Conservation (phyloP, 2,797 vertebrate genomes). For the Holocentrus rufus region DNA sequence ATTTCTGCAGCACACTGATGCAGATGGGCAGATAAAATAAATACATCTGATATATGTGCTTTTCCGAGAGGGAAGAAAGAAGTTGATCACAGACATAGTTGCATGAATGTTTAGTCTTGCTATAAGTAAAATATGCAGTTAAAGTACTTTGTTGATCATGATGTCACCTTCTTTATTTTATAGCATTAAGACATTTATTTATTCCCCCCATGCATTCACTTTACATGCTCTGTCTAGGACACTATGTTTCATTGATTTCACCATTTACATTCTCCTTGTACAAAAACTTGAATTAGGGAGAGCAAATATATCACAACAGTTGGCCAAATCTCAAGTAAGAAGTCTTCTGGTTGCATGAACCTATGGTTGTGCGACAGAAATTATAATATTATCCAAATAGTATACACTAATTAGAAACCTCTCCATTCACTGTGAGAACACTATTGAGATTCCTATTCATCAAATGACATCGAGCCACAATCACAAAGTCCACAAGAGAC, state of each 20-base stretch:
- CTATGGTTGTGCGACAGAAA: neutral
- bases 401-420: neutral
- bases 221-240: no score
- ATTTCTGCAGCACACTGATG: neutral
- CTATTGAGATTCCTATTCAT: constrained; percentile 29
- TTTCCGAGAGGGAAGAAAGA: neutral
- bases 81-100: neutral
- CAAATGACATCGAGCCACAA: constrained; percentile 53
- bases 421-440: neutral
- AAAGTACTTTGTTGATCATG: neutral
- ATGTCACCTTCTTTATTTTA: neutral
- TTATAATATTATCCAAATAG: neutral
- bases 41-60: neutral
- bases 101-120: neutral
- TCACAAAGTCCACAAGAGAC: constrained; percentile 73
- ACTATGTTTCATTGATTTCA: no score
- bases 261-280: no score
- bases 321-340: no score
- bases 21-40: neutral
- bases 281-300: no score
- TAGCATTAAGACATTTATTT: neutral
- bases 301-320: no score
- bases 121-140: neutral
- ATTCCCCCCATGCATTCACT: neutral
- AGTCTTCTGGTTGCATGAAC: no score